phyloP scores from a whole-genome alignment of 2,888 invertebrate genomes.

The Drosophila prostipennis region DNA sequence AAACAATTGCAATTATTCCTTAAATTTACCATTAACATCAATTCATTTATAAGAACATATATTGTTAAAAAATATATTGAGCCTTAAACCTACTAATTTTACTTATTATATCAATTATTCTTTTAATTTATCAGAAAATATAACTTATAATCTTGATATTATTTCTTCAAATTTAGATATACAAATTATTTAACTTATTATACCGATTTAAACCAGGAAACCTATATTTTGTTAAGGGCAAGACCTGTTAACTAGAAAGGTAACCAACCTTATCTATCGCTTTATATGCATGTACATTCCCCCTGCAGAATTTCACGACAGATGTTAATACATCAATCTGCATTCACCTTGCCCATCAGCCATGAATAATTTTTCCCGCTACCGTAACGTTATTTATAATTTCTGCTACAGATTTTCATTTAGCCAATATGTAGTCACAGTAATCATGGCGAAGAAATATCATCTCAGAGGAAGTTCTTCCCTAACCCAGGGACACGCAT shows the following conservation, averaged over 20 bases:
- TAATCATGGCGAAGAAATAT: conserved; percentile 43
- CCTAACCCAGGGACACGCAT: not conserved
- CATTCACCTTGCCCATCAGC: conserved; percentile 35
- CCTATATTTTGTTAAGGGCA: not conserved
- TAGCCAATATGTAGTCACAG: conserved; percentile 29
- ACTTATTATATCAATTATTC: too few relatives aligned
- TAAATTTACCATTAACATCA: too few relatives aligned
- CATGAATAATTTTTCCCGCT: conserved; percentile 4
- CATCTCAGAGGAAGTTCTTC: conserved; percentile 27
- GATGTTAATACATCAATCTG: conserved; percentile 23
- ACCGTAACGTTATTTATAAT: conserved; percentile 18
- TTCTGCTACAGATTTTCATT: conserved; percentile 30
- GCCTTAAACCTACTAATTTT: too few relatives aligned
- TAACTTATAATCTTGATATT: too few relatives aligned
- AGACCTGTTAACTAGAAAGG: not conserved
- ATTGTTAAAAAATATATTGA: too few relatives aligned
- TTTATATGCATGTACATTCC: not conserved
- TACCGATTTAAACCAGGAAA: not conserved
- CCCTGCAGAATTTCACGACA: conserved; percentile 13
- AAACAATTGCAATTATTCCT: too few relatives aligned
- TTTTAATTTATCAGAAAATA: too few relatives aligned
- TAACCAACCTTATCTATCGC: not conserved
- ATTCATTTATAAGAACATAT: too few relatives aligned
- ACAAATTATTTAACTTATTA: too few relatives aligned
- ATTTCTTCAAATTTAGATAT: too few relatives aligned